Evolutionary conservation across 2,797 vertebrate species (phyloP).

Genomic region (Anomalospiza imberbis): DNA sequence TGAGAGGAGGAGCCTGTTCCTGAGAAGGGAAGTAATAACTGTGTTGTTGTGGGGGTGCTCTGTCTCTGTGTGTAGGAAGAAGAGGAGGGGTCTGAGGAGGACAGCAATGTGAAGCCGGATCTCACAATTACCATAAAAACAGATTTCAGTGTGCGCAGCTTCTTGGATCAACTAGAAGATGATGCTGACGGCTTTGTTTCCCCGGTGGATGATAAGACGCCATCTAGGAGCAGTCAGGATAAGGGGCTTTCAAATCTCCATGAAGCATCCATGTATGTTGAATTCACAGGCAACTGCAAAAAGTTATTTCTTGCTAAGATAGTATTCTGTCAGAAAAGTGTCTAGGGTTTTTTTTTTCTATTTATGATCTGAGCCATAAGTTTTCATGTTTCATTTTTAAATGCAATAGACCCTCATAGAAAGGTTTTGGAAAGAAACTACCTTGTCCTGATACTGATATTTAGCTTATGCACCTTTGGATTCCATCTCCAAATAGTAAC

Average conservation of each 20-base stretch:
- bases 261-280: slow-evolving; percentile 87
- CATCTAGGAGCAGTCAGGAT: slow-evolving; percentile 84
- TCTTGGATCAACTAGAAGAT: slow-evolving; percentile 91
- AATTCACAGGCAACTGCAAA: neutral
- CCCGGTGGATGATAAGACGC: slow-evolving; percentile 88
- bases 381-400: neutral
- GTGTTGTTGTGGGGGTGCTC: neutral
- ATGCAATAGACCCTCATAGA: neutral
- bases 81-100: slow-evolving; percentile 93
- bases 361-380: neutral
- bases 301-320: neutral
- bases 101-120: slow-evolving; percentile 79
- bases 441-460: neutral
- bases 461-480: neutral
- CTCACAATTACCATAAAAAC: slow-evolving; percentile 79
- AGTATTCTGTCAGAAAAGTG: neutral
- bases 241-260: slow-evolving; percentile 94
- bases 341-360: neutral
- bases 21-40: slow-evolving; percentile 15
- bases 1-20: neutral
- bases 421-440: neutral
- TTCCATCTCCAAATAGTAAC: neutral
- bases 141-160: slow-evolving; percentile 81
- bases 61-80: slow-evolving; percentile 80
- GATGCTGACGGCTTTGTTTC: slow-evolving; percentile 92